phyloP scores from a whole-genome alignment of 2,113 vertebrate species.

The Tetraodon nigroviridis region DNA sequence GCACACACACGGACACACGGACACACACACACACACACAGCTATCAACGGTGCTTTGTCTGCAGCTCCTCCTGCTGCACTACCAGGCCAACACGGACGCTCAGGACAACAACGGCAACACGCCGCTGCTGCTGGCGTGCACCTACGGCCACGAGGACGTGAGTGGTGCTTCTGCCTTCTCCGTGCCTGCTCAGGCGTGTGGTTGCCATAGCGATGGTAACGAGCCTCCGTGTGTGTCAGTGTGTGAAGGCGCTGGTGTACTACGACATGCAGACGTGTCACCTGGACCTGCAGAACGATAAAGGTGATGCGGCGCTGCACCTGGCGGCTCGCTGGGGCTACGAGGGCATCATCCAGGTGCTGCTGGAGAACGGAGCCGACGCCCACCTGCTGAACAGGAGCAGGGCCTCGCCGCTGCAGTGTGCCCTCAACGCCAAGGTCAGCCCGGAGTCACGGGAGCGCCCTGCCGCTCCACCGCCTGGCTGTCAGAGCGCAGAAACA shows the following conservation, averaged over 20 bases:
- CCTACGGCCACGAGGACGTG: conserved; percentile 92
- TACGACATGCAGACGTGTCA: conserved; percentile 84
- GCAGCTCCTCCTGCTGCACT: conserved; percentile 91
- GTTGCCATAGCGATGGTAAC: no score
- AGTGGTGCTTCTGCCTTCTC: conserved; percentile 27
- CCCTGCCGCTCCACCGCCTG: background rate
- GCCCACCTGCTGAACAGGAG: conserved; percentile 78
- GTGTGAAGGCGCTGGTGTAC: conserved; percentile 96
- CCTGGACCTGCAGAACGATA: conserved; percentile 88
- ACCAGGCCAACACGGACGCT: conserved; percentile 82
- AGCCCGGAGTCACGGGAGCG: background rate
- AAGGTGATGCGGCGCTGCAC: conserved; percentile 90
- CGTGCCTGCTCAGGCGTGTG: no score
- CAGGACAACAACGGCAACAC: conserved; percentile 94
- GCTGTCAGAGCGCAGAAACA: background rate
- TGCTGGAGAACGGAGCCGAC: conserved; percentile 89
- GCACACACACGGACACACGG: background rate
- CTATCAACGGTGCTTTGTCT: background rate
- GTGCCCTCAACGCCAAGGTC: conserved; percentile 93
- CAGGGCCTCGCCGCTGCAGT: conserved; percentile 84
- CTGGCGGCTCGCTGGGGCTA: conserved; percentile 94
- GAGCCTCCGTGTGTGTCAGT: conserved; percentile 70
- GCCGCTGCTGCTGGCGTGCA: conserved; percentile 91
- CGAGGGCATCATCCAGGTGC: conserved; percentile 87
- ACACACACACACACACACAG: background rate